These are phyloP conservation scores for Tenthredo livida DNA, from an alignment of 2,888 invertebrate species.

Conservation along the genomic window DNA sequence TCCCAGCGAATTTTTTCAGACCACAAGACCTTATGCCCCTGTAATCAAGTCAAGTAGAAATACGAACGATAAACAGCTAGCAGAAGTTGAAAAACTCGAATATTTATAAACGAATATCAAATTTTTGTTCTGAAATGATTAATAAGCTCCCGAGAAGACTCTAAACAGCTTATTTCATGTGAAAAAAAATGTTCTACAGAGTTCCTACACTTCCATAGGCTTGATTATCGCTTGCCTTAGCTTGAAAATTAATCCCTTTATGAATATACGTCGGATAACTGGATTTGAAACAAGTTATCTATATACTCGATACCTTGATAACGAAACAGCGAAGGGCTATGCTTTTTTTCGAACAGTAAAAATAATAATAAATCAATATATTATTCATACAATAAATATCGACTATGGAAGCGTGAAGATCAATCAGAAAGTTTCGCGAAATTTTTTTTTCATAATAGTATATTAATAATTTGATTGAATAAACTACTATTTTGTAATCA, in stretches of 20 bases:
- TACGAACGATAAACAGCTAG: not conserved
- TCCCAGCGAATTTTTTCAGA: not conserved
- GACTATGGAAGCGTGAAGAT: not conserved
- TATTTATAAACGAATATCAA: not conserved
- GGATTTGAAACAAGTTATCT: not conserved
- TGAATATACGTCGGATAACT: not conserved
- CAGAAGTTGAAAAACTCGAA: not conserved
- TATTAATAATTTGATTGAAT: constrained; percentile 7
- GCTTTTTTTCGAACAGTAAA: not conserved
- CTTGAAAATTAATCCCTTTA: not conserved
- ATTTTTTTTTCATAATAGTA: not conserved
- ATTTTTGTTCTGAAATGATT: not conserved
- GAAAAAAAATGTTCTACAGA: not conserved
- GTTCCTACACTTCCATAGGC: not conserved
- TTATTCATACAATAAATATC: not conserved
- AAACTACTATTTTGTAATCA: constrained; percentile 23
- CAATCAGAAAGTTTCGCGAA: not conserved
- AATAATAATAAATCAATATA: not conserved
- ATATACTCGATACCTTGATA: not conserved
- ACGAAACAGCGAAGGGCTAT: not conserved
- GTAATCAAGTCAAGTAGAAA: not conserved
- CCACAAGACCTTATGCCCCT: not conserved
- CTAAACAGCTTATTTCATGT: not conserved
- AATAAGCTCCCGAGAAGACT: not conserved
- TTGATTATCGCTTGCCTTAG: not conserved